Percentiles rank a stretch among this genome's conserved stretches.
phyloP scores from a whole-genome alignment of 2,797 vertebrate genomes.

The Triplophysa bombifrons region DNA sequence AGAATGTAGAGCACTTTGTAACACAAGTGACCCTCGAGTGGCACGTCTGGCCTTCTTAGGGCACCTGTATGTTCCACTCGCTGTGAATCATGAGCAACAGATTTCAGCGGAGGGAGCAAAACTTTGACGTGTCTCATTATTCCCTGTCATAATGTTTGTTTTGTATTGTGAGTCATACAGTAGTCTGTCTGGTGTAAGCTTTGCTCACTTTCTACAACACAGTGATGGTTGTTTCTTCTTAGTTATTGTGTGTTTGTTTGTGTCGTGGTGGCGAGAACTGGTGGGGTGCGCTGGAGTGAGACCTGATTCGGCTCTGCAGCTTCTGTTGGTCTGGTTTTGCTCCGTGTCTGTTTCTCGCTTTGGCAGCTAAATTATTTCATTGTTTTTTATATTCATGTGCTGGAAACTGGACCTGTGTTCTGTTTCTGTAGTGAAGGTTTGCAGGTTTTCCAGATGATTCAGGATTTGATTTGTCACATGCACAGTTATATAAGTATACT shows the following conservation, averaged over 20 bases:
- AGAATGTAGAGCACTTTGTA: constrained; percentile 21
- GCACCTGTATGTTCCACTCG: constrained; percentile 24
- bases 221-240: background rate
- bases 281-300: background rate
- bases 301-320: constrained; percentile 17
- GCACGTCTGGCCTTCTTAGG: constrained; percentile 13
- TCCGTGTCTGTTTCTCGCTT: constrained; percentile 1
- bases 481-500: no score
- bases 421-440: constrained; percentile 21
- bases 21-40: constrained; percentile 16
- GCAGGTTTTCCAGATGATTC: background rate
- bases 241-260: constrained; percentile 21
- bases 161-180: constrained; percentile 19
- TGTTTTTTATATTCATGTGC: constrained; percentile 11
- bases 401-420: constrained; percentile 19
- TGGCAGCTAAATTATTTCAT: constrained; percentile 28
- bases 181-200: constrained; percentile 20
- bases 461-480: no score
- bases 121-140: constrained; percentile 1
- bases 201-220: constrained; percentile 26
- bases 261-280: background rate
- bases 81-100: background rate
- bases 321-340: constrained; percentile 23
- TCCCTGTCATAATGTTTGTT: constrained; percentile 36
- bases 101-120: background rate